Evolutionary conservation across 1,140 invertebrate species (phyloP).

Genomic region (Ooceraea biroi): DNA sequence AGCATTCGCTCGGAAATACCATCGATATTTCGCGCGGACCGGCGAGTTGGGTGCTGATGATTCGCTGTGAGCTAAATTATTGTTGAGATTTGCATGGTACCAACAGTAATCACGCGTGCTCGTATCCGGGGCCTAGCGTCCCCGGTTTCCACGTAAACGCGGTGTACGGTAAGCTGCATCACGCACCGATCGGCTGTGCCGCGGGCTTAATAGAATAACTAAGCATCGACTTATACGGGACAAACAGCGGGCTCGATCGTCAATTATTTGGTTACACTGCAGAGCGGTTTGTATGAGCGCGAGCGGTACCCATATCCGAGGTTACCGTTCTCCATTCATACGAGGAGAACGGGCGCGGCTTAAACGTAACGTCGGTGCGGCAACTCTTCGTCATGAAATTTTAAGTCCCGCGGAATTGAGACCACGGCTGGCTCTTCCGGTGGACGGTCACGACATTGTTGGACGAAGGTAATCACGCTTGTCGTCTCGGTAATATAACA

Average conservation of each 20-base stretch:
- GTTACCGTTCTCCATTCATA: neutral
- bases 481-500: conserved; percentile 55
- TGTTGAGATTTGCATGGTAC: conserved; percentile 54
- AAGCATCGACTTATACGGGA: conserved; percentile 64
- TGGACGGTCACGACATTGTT: conserved; percentile 43
- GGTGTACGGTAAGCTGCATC: conserved; percentile 44
- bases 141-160: conserved; percentile 29
- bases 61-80: conserved; percentile 54
- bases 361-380: conserved; percentile 44
- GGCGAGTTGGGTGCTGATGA: conserved; percentile 13
- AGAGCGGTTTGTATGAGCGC: neutral
- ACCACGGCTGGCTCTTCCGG: conserved; percentile 33
- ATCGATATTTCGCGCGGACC: conserved; percentile 42
- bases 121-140: conserved; percentile 1
- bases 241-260: conserved; percentile 31
- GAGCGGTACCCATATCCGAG: too few relatives aligned
- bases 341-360: neutral
- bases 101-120: conserved; percentile 34
- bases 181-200: conserved; percentile 36
- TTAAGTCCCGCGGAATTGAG: conserved; percentile 58
- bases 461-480: conserved; percentile 59
- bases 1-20: conserved; percentile 33
- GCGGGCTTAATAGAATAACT: conserved; percentile 70
- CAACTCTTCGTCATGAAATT: conserved; percentile 54
- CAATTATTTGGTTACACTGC: conserved; percentile 45